These are phyloP conservation scores for Ataeniobius toweri DNA, from an alignment of 2,797 vertebrate species.

Conservation along the genomic window DNA sequence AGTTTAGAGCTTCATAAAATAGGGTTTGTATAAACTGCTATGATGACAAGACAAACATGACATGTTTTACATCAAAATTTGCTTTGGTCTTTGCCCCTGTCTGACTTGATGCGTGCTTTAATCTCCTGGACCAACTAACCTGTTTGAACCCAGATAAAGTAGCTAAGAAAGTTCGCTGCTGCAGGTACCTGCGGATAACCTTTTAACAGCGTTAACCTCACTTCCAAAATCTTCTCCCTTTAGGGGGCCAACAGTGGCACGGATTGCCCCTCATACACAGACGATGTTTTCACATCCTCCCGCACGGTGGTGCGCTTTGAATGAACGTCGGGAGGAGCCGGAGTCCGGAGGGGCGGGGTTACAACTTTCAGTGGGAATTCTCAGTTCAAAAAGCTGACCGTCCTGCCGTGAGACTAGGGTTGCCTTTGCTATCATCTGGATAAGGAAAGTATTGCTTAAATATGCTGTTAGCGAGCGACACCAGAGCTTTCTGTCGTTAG, in stretches of 20 bases:
- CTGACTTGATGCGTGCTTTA: neutral
- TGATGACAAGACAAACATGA: neutral
- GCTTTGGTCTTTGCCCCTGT: neutral
- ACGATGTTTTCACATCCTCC: conserved; percentile 25
- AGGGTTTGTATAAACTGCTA: neutral
- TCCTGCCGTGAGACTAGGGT: conserved; percentile 6
- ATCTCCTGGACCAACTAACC: neutral
- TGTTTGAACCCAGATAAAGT: neutral
- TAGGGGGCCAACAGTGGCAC: conserved; percentile 10
- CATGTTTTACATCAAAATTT: neutral
- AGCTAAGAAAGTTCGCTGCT: neutral
- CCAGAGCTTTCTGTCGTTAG: neutral
- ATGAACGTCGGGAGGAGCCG: conserved; percentile 39
- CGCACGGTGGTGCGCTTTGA: conserved; percentile 56
- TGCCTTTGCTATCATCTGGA: conserved; percentile 1
- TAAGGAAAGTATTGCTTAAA: conserved; percentile 10
- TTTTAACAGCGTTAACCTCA: neutral
- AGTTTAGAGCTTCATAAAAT: neutral
- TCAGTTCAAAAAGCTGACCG: conserved; percentile 72
- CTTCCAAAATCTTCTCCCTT: neutral
- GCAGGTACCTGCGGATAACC: no score
- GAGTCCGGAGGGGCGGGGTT: conserved; percentile 57
- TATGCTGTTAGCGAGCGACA: conserved; percentile 20
- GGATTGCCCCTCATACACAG: conserved; percentile 1
- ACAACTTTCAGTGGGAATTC: conserved; percentile 74